phyloP scores from a whole-genome alignment of 1,140 invertebrate species.

The Microplitis demolitor region DNA sequence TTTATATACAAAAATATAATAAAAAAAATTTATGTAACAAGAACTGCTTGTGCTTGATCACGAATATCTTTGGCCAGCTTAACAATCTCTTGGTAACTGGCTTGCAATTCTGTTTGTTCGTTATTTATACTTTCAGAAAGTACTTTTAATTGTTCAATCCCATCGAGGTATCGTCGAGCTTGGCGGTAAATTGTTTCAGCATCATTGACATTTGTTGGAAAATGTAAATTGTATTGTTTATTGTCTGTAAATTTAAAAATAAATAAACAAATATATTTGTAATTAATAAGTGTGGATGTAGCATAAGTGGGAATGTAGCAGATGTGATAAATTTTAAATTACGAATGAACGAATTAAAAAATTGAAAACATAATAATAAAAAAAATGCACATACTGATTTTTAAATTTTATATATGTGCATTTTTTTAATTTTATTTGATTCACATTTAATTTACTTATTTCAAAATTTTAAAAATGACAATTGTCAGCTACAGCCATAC shows the following conservation, averaged over 20 bases:
- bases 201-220: slow-evolving; percentile 30
- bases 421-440: too few relatives aligned
- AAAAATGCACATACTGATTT: too few relatives aligned
- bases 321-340: too few relatives aligned
- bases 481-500: too few relatives aligned
- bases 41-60: slow-evolving; percentile 50
- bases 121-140: slow-evolving; percentile 38
- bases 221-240: slow-evolving; percentile 30
- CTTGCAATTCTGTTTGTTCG: slow-evolving; percentile 36
- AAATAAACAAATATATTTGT: slow-evolving; percentile 6
- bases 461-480: too few relatives aligned
- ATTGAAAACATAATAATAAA: too few relatives aligned
- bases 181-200: slow-evolving; percentile 44
- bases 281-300: not conserved
- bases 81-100: slow-evolving; percentile 42
- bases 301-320: too few relatives aligned
- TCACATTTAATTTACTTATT: too few relatives aligned
- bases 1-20: too few relatives aligned
- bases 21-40: slow-evolving; percentile 31
- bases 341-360: too few relatives aligned
- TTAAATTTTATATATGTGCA: too few relatives aligned
- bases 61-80: slow-evolving; percentile 50
- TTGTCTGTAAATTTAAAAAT: slow-evolving; percentile 26
- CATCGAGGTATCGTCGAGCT: slow-evolving; percentile 46
- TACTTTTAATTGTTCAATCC: slow-evolving; percentile 43